A percentile compares a stretch with the other conserved stretches of the same genome.
phyloP scores from a whole-genome alignment of 2,113 vertebrate genomes.

The Equus quagga region DNA sequence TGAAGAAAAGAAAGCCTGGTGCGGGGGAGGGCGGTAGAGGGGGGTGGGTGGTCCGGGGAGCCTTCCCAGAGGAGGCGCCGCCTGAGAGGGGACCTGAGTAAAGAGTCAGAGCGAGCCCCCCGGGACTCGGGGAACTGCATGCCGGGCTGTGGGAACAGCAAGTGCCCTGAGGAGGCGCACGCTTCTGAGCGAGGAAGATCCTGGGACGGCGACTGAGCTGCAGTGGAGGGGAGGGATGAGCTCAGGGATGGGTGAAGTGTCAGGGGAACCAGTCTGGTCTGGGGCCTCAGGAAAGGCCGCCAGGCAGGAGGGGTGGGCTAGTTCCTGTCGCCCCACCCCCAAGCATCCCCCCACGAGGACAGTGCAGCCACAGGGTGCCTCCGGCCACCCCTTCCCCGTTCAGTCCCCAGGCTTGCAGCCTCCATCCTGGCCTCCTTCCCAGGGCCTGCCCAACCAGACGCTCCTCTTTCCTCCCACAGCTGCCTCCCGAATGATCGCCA shows the following conservation, averaged over 20 bases:
- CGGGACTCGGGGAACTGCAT: background rate
- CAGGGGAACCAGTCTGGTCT: background rate
- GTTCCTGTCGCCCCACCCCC: background rate
- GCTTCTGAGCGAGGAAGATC: background rate
- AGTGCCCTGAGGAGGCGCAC: background rate
- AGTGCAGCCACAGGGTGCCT: background rate
- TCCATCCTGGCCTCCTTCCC: background rate
- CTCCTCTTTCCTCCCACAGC: slow-evolving; percentile 83
- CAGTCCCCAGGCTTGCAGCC: background rate
- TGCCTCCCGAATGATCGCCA: slow-evolving; percentile 96
- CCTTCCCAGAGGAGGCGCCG: background rate
- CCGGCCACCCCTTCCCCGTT: background rate
- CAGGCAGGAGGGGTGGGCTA: background rate
- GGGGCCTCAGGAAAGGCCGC: background rate
- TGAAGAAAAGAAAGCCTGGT: background rate
- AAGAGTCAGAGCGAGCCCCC: background rate
- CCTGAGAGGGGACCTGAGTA: background rate
- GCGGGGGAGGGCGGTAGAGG: too few species aligned
- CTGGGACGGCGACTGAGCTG: background rate
- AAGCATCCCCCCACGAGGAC: background rate
- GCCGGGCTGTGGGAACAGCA: background rate
- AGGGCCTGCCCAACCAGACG: background rate
- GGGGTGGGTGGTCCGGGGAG: background rate
- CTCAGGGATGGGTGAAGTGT: background rate
- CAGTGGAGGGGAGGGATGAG: background rate